These are phyloP conservation scores for Pedicia rivosa DNA, from an alignment of 2,888 invertebrate species.

Conservation along the genomic window DNA sequence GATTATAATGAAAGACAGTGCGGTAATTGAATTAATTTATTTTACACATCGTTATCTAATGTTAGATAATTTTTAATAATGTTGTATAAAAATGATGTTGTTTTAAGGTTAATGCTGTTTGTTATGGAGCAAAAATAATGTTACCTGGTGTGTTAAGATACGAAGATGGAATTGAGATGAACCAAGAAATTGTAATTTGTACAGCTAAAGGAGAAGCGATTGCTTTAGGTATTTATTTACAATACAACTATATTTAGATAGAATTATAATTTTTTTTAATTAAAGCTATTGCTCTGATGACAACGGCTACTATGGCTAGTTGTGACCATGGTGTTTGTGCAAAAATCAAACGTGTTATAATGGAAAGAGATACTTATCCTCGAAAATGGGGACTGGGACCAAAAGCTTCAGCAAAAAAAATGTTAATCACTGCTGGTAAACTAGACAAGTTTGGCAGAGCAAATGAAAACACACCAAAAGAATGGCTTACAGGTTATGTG, in stretches of 20 bases:
- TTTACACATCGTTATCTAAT: too few relatives aligned
- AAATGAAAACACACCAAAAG: constrained; percentile 87
- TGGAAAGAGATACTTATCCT: constrained; percentile 98
- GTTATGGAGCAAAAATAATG: constrained; percentile 96
- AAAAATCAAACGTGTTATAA: constrained; percentile 94
- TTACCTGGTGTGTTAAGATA: constrained; percentile 91
- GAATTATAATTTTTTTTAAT: constrained; percentile 16
- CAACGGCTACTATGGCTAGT: constrained; percentile 91
- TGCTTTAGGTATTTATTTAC: constrained; percentile 35
- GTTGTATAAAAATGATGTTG: too few relatives aligned
- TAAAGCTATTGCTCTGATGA: constrained; percentile 85
- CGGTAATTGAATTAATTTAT: too few relatives aligned
- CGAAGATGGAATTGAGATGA: constrained; percentile 93
- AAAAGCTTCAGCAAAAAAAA: constrained; percentile 79
- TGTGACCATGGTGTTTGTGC: constrained; percentile 97
- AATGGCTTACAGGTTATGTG: constrained; percentile 68
- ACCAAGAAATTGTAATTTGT: constrained; percentile 93
- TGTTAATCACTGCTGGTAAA: constrained; percentile 76
- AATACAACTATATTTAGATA: constrained; percentile 17
- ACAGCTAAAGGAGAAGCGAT: constrained; percentile 95
- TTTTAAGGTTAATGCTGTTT: constrained; percentile 94
- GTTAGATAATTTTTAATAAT: too few relatives aligned
- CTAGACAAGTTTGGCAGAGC: constrained; percentile 92
- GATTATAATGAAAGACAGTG: constrained; percentile 95
- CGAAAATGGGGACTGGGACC: constrained; percentile 98